These are phyloP conservation scores for Drosophila jambulina DNA, from an alignment of 1,140 invertebrate genomes.

Conservation along the genomic window DNA sequence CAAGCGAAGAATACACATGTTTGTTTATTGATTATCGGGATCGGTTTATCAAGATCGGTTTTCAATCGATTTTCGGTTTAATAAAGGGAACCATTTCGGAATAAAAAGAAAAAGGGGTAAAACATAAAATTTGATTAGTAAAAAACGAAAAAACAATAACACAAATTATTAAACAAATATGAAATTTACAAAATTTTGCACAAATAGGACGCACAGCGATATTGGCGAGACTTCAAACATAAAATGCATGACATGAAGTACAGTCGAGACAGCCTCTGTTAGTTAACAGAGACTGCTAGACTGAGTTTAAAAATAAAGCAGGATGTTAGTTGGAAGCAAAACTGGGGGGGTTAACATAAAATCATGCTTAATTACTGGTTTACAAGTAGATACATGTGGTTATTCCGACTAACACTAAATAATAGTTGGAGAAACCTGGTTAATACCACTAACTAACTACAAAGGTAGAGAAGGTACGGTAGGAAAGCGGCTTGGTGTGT, in stretches of 20 bases:
- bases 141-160: slow-evolving; percentile 70
- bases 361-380: slow-evolving; percentile 13
- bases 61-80: slow-evolving; percentile 40
- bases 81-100: slow-evolving; percentile 52
- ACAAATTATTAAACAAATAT: slow-evolving; percentile 63
- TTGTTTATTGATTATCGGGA: slow-evolving; percentile 58
- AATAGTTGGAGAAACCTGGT: slow-evolving; percentile 31
- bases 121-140: slow-evolving; percentile 82
- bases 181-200: slow-evolving; percentile 15
- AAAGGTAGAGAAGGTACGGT: slow-evolving; percentile 11
- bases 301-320: slow-evolving; percentile 25
- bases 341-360: slow-evolving; percentile 15
- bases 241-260: slow-evolving; percentile 36
- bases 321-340: slow-evolving; percentile 31
- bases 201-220: slow-evolving; percentile 45
- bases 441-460: slow-evolving; percentile 34
- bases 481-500: slow-evolving; percentile 29
- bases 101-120: slow-evolving; percentile 72
- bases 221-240: slow-evolving; percentile 34
- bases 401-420: slow-evolving; percentile 17
- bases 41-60: slow-evolving; percentile 60
- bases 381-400: slow-evolving; percentile 6
- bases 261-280: slow-evolving; percentile 23
- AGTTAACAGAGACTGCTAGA: slow-evolving; percentile 18
- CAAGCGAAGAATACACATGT: slow-evolving; percentile 61